Conservation (phyloP, 2,888 invertebrate genomes). For the Metopia argyrocephala region DNA sequence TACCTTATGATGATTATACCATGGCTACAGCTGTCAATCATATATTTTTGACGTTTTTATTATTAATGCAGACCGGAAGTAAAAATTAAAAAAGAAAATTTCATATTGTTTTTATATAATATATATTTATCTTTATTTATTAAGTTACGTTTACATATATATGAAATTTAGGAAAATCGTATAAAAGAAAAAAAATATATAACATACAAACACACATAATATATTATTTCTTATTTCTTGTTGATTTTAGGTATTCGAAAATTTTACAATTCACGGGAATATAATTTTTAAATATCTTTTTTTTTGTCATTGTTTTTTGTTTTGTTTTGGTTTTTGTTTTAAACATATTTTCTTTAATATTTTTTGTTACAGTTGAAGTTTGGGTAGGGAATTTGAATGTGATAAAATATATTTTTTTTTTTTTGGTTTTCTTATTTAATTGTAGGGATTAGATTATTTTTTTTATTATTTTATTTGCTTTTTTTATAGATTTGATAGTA, state of each 20-base stretch:
- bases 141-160: conserved; percentile 64
- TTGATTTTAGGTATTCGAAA: conserved; percentile 48
- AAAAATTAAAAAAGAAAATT: not conserved
- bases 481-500: conserved; percentile 23
- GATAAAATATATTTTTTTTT: conserved; percentile 53
- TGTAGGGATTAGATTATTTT: conserved; percentile 39
- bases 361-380: conserved; percentile 29
- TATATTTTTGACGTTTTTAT: too few relatives aligned
- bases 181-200: conserved; percentile 63
- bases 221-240: conserved; percentile 24
- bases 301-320: not conserved
- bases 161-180: conserved; percentile 65
- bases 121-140: conserved; percentile 64
- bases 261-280: conserved; percentile 54
- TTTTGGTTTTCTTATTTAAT: conserved; percentile 25
- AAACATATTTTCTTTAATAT: conserved; percentile 35
- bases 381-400: conserved; percentile 48
- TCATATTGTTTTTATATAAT: conserved; percentile 51
- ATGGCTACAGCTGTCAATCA: too few relatives aligned
- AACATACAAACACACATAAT: conserved; percentile 60
- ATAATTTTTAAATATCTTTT: conserved; percentile 42
- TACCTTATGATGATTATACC: too few relatives aligned
- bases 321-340: conserved; percentile 45
- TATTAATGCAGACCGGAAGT: too few relatives aligned
- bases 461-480: conserved; percentile 43